phyloP scores from a whole-genome alignment of 2,888 invertebrate species.

The Drosophila suboccidentalis region DNA sequence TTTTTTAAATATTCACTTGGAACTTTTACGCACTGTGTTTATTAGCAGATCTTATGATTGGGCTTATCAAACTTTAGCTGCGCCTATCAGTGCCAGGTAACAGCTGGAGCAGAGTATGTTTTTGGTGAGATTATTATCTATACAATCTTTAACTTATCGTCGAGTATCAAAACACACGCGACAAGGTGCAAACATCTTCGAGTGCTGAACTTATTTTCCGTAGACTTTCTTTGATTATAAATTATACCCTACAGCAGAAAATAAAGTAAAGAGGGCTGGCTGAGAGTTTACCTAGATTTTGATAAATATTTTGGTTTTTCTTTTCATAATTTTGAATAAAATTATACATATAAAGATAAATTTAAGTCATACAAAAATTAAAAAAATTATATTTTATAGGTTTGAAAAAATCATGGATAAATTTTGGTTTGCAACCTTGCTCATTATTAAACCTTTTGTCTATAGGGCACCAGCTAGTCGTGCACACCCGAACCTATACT shows the following conservation, averaged over 20 bases:
- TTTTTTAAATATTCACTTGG: background rate
- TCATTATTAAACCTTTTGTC: no score
- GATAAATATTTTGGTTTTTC: no score
- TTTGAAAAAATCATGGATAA: no score
- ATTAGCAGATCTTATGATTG: background rate
- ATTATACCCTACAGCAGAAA: background rate
- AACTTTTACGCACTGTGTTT: background rate
- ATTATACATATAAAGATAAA: no score
- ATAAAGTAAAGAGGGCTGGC: background rate
- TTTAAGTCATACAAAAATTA: no score
- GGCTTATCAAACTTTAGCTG: conserved; percentile 1
- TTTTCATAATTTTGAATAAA: no score
- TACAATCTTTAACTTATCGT: conserved; percentile 21
- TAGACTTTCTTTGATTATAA: conserved; percentile 4
- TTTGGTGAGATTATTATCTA: conserved; percentile 3
- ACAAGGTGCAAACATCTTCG: conserved; percentile 50
- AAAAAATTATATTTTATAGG: no score
- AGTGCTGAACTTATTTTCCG: conserved; percentile 21
- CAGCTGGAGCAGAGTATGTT: background rate
- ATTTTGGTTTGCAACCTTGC: background rate
- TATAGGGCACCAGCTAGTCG: conserved; percentile 9
- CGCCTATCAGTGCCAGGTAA: conserved; percentile 20
- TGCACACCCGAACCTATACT: no score
- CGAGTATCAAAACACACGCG: conserved; percentile 11
- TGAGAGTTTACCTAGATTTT: no score